These are phyloP conservation scores for Apamea crenata DNA, from an alignment of 2,888 invertebrate species.

Conservation along the genomic window DNA sequence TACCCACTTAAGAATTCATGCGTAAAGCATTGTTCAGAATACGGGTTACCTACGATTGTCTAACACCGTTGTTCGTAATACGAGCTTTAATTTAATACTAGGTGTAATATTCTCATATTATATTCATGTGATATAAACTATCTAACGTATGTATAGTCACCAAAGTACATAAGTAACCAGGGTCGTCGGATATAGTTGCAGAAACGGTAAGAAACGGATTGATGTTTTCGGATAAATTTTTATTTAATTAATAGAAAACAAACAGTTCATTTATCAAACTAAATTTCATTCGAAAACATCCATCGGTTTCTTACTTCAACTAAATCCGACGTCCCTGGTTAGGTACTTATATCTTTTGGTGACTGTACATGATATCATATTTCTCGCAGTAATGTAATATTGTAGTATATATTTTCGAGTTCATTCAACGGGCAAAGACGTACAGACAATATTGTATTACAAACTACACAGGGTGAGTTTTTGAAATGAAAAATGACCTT, in stretches of 20 bases:
- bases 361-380: constrained; percentile 14
- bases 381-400: constrained; percentile 43
- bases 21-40: neutral
- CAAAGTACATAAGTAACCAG: too few species aligned
- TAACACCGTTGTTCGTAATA: constrained; percentile 1
- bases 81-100: constrained; percentile 33
- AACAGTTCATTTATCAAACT: too few species aligned
- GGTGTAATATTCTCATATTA: constrained; percentile 7
- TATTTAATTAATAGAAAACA: too few species aligned
- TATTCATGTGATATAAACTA: constrained; percentile 25
- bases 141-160: neutral
- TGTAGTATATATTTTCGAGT: constrained; percentile 31
- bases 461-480: neutral
- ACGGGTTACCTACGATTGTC: neutral
- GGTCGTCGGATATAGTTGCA: too few species aligned
- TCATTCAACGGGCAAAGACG: constrained; percentile 26
- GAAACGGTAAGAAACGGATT: too few species aligned
- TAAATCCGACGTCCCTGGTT: too few species aligned
- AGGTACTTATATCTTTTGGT: too few species aligned
- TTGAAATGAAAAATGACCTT: neutral
- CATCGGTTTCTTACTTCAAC: too few species aligned
- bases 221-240: too few species aligned
- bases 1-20: neutral
- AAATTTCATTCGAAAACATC: too few species aligned
- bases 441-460: constrained; percentile 19